Evolutionary conservation across 2,113 vertebrate species (phyloP).

Genomic region (Manacus vitellinus): DNA sequence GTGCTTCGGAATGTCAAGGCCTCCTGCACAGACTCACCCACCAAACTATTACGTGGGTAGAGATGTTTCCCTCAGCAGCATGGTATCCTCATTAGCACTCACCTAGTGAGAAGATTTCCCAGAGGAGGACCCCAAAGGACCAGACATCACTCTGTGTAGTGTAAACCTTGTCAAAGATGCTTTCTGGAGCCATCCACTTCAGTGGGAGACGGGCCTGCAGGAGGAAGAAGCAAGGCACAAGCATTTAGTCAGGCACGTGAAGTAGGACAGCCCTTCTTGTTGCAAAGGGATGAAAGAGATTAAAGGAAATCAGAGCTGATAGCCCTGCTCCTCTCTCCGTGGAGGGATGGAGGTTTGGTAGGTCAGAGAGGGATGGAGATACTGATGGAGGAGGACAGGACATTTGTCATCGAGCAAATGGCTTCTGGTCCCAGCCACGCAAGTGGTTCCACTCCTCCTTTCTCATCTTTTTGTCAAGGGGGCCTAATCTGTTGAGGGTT

Average conservation of each 20-base stretch:
- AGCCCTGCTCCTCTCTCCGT: not conserved
- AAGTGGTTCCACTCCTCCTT: not conserved
- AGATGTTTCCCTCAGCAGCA: not conserved
- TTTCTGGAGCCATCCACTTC: constrained; percentile 99
- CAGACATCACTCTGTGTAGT: constrained; percentile 97
- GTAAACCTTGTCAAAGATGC: constrained; percentile 98
- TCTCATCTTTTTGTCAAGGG: not conserved
- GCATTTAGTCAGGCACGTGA: not conserved
- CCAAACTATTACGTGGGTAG: not conserved
- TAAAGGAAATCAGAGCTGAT: not conserved
- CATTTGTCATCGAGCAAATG: not conserved
- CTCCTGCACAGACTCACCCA: not conserved
- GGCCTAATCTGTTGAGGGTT: not conserved
- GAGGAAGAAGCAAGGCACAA: not conserved
- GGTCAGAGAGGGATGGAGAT: not conserved
- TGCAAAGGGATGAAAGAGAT: not conserved
- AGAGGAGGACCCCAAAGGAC: constrained; percentile 97
- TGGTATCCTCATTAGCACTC: not conserved
- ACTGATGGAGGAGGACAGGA: not conserved
- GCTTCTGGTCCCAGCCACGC: not conserved
- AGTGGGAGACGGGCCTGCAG: constrained; percentile 91
- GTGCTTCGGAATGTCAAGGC: not conserved
- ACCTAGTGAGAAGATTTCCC: constrained; percentile 99
- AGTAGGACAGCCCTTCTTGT: not conserved
- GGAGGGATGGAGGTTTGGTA: not conserved